Evolutionary conservation across 2,888 invertebrate species (phyloP), one percentile per base, ranked within the genome.

Genomic region (Allolobophora icterica): DNA sequence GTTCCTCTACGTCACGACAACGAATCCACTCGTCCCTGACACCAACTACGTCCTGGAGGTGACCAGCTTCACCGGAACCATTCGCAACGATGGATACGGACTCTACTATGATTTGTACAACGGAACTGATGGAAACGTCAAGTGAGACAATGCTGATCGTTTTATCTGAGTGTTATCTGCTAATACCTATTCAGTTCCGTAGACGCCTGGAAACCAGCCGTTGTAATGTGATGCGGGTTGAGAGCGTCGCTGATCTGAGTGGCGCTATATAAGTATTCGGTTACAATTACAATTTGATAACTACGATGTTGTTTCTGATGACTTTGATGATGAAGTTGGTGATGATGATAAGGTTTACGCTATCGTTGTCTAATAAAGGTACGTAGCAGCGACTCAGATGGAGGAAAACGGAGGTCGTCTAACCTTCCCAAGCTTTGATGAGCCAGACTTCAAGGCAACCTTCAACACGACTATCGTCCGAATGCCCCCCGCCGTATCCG

Each of bases 371-470:
- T 34, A 13, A 34, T 30, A 24, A 38, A 92, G 92, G 24, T 92
- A 92, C 90, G 84, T 92, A 34, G 92, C 91, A 35, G 71, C 91
- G 8, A 92, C 90, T 1, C 92, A 92, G 90, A 17, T 91, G n/a
- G 90, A 91, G 90, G 90, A 91, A 30, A 21, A 89, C 34, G 89
- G 89, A 45, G 91, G 90, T 42, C 35, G 92, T 35, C 89, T 38
- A 40, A 71, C 83, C 30, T 92, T 92, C 89, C 92, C 92, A 24
- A 90, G 90, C 30, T 91, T 92, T 24, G 92, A 92, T 40, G 92
- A 92, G 89, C 92, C 92, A 24, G 91, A 90, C 90, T 90, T 92
- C 90, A 92, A 92, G 89, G 92, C 92, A 2, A 92, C 92, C 2
- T 92, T 92, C 84, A 90, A 91, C 90, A 87, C 91, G 13, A 90